Evolutionary conservation across 2,113 vertebrate genomes (phyloP), one percentile per base, ranked within the genome.

Genomic region (Felis chaus): DNA sequence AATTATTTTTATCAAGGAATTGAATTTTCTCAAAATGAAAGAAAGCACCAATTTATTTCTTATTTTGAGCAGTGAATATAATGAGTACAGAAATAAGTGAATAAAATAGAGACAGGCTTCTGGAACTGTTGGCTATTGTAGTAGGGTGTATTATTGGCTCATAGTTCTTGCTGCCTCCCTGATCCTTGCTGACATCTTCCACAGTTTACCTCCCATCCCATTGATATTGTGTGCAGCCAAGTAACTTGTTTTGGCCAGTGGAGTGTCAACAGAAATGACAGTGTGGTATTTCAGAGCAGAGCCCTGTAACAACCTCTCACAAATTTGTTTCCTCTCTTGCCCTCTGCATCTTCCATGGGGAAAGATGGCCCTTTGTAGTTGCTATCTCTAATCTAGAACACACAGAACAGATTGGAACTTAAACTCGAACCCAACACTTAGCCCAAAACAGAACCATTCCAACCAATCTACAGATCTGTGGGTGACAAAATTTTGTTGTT

Each of bases 31-130:
- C 3, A 13, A 12, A 86, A 85, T 13, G 15, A 91, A 95, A 90
- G 15, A 84, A 83, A 84, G 3, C 41, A 36, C 11, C 9, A 74
- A 79, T 88, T 71, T 65, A 83, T 78, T 95, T 53, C 33, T 89
- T 93, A 66, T 68, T 88, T 92, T 85, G 25, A 79, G 12, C 68
- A 66, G 33, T 89, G 80, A 86, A 48, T 89, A 3, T 73, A 61
- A n/a, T 69, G 73, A 80, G 33, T 93, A 80, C 27, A 91, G 63
- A 90, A 80, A 86, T 71, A 74, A 95, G 18, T 80, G 39, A 94
- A 73, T 50, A 94, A 55, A 86, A 76, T 23, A 45, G 9, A 89
- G 39, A 23, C 3, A 18, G 3, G 9, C 1, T 53, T 88, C 80
- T 83, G 48, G 27, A 74, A 68, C 55, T 33, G 16, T 12, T 55